Percentiles rank a stretch among this genome's conserved stretches.
Evolutionary conservation across 2,888 invertebrate genomes (phyloP).

Genomic region (Nephrotoma guestfalica): DNA sequence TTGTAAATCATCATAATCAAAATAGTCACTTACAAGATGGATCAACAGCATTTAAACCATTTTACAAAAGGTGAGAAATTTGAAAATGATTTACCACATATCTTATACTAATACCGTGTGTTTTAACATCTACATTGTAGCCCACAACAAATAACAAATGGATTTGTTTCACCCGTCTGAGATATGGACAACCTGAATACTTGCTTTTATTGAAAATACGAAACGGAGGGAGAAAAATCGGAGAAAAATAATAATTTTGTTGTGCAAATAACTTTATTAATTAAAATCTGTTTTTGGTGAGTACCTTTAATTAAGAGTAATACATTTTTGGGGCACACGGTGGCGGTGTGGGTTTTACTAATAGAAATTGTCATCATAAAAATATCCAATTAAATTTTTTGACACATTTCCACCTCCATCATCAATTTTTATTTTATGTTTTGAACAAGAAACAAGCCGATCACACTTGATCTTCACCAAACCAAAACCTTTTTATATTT

Average conservation of each 20-base stretch:
- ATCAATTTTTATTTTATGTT: background rate
- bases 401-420: background rate
- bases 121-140: slow-evolving; percentile 27
- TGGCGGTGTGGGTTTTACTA: background rate
- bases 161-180: slow-evolving; percentile 65
- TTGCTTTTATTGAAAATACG: background rate
- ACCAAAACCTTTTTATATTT: background rate
- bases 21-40: slow-evolving; percentile 27
- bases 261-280: background rate
- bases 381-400: background rate
- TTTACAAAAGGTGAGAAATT: slow-evolving; percentile 62
- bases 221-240: slow-evolving; percentile 11
- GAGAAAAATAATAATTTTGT: background rate
- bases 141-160: slow-evolving; percentile 58
- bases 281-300: background rate
- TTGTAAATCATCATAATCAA: slow-evolving; percentile 20
- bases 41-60: slow-evolving; percentile 67
- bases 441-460: background rate
- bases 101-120: background rate
- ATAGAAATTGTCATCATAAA: background rate
- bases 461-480: background rate
- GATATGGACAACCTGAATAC: background rate
- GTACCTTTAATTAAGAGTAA: background rate
- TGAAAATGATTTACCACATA: slow-evolving; percentile 11
- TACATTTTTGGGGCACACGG: background rate